Evolutionary conservation across 2,797 vertebrate species (phyloP).

Genomic region (Argentina silus): DNA sequence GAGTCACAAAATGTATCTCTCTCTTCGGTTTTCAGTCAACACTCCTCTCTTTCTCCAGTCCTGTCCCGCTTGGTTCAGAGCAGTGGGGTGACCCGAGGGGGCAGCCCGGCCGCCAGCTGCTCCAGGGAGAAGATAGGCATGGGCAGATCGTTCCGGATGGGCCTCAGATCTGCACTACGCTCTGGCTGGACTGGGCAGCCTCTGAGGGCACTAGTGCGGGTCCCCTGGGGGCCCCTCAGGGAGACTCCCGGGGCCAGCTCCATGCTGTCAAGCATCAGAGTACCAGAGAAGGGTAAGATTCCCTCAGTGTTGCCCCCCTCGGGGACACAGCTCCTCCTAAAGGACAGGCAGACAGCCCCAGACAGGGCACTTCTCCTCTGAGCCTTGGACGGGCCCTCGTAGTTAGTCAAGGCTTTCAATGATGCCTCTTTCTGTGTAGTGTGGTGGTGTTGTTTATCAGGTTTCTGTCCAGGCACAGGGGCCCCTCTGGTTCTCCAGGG

Average conservation of each 20-base stretch:
- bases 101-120: conserved; percentile 45
- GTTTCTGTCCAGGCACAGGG: conserved; percentile 22
- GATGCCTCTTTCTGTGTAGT: neutral
- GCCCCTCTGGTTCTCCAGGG: conserved; percentile 10
- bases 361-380: conserved; percentile 12
- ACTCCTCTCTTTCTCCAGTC: neutral
- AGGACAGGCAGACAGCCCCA: conserved; percentile 7
- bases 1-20: neutral
- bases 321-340: conserved; percentile 13
- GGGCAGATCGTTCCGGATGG: conserved; percentile 45
- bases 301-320: conserved; percentile 15
- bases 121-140: conserved; percentile 43
- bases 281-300: conserved; percentile 21
- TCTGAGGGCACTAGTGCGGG: neutral
- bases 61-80: conserved; percentile 19
- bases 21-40: neutral
- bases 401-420: conserved; percentile 7
- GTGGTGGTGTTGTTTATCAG: conserved; percentile 22
- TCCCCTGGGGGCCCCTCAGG: conserved; percentile 36
- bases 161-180: conserved; percentile 39
- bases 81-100: conserved; percentile 42
- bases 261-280: conserved; percentile 58
- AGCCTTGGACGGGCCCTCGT: conserved; percentile 16
- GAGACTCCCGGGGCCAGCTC: conserved; percentile 73
- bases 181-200: neutral